Base-by-base conservation (phyloP, 2,888 invertebrate genomes). In the Oscheius myriophilus region DNA sequence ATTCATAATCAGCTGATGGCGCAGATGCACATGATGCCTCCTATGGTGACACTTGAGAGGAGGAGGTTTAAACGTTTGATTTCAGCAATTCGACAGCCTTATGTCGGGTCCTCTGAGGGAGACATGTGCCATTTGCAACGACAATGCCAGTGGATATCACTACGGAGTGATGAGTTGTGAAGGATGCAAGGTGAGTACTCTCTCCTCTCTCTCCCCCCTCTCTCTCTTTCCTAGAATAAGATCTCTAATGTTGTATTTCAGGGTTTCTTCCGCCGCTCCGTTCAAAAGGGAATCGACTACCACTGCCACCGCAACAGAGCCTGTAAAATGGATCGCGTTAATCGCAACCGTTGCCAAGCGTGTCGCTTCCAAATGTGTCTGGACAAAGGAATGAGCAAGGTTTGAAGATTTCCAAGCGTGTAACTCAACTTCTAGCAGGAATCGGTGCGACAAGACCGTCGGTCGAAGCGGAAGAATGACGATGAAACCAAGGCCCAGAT, bases 261-360 rank as follows among this genome's bases (percentile, higher is more conserved):
- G 81, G 83, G 83, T 23, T 83, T 83, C 68, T 83, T 83, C 67
- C 79, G 83, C 2, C 76, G 83, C 23, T 71, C 76, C 4, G 81
- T 83, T 1, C 80, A 83, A 54, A 74, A 73, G 58, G 63, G 70
- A 25, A 67, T 68, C 16, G 61, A 61, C 1, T 82, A 81, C 66
- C 51, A 58, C 16, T 84, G 83, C 62, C 71, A 73, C 66, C 82
- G 81, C 57, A 68, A 72, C 23, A 53, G 57, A 12, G 45, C 42
- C 4, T 83, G 83, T 64, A 66, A 43, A 16, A 75, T 79, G 7
- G 75, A 80, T 54, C 71, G 82, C 0, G 67, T 71, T 41, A 69
- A 70, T 11, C 71, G 84, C 9, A 84, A 82, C 58, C 72, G 84
- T 9, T 84, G 84, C 42, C 82, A 82, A 61, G 68, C 71, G 9